Evolutionary conservation across 2,888 invertebrate species (phyloP).

Genomic region (Microctonus aethiopoides): DNA sequence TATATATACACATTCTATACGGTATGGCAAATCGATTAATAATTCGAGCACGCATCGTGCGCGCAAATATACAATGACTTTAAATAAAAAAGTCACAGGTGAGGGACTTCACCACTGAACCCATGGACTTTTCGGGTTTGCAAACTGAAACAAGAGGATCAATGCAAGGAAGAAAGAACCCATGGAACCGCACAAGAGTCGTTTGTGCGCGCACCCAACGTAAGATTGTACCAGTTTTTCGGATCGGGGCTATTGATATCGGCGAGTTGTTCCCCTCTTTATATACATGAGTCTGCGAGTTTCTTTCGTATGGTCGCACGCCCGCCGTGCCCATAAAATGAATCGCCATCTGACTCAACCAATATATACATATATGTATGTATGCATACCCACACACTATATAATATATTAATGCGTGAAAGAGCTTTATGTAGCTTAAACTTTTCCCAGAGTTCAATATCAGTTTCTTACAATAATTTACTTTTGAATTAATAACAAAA

Average conservation of each 20-base stretch:
- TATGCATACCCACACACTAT: too few species aligned
- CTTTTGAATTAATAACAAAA: neutral
- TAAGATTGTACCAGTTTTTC: constrained; percentile 65
- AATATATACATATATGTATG: neutral
- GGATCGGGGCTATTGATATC: constrained; percentile 57
- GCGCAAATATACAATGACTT: constrained; percentile 57
- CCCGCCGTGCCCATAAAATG: constrained; percentile 60
- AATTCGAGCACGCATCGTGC: constrained; percentile 58
- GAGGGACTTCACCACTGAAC: constrained; percentile 42
- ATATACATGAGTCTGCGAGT: constrained; percentile 61
- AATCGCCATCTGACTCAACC: constrained; percentile 45
- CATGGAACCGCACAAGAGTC: constrained; percentile 2
- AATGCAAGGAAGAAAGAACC: constrained; percentile 23
- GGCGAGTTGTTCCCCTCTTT: constrained; percentile 44
- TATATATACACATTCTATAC: neutral
- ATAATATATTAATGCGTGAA: neutral
- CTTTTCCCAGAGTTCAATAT: constrained; percentile 43
- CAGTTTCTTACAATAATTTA: neutral
- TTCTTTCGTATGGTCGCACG: constrained; percentile 59
- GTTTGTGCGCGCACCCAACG: constrained; percentile 40
- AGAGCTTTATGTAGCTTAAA: constrained; percentile 56
- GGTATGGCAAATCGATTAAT: constrained; percentile 47
- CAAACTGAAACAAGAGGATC: constrained; percentile 36
- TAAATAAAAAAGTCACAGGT: constrained; percentile 58
- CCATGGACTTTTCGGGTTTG: constrained; percentile 30